Evolutionary conservation across 1,140 invertebrate genomes (phyloP), one percentile per base, ranked within the genome.

Genomic region (Theocolax elegans): DNA sequence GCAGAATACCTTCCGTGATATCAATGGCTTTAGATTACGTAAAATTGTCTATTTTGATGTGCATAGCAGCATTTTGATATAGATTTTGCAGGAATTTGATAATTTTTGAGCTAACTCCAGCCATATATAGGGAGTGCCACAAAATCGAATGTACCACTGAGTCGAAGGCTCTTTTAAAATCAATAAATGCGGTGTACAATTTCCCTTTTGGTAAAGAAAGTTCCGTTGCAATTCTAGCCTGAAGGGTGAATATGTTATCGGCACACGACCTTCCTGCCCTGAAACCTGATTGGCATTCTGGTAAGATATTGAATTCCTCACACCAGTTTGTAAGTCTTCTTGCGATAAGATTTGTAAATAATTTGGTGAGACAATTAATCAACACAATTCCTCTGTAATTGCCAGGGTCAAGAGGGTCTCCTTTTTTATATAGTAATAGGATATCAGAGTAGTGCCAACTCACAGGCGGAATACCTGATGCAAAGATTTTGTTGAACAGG

Each of bases 371-470:
- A 10, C 59, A 62, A 44, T 77, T 76, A 0, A 78, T 31, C 3
- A 79, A 49, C 1, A 76, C 67, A 21, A 80, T 80, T 1, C 67
- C 70, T 46, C 77, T 63, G 48, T 76, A 80, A 42, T 78, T 80
- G 17, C 21, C 19, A 13, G 74, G 77, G 51, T 76, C 63, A 10
- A 19, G 21, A 25, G 2, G 13, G 25, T 75, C 72, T 10, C 77
- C 74, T 63, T 76, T 77, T 54, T 78, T 78, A 35, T 74, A 51
- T 1, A 75, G 15, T 27, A 71, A 35, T 27, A 46, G 53, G 31
- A 67, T 40, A n/a, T 49, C 29, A 7, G 67, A 53, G 19, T 19
- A 42, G n/a, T 31, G 54, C 71, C 70, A 75, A n/a, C 17, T 31
- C 19, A 40, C 29, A 0, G 71, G 65, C 8, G 59, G 15, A n/a